Evolutionary conservation across 2,113 vertebrate species (phyloP).

Genomic region (Progne subis): DNA sequence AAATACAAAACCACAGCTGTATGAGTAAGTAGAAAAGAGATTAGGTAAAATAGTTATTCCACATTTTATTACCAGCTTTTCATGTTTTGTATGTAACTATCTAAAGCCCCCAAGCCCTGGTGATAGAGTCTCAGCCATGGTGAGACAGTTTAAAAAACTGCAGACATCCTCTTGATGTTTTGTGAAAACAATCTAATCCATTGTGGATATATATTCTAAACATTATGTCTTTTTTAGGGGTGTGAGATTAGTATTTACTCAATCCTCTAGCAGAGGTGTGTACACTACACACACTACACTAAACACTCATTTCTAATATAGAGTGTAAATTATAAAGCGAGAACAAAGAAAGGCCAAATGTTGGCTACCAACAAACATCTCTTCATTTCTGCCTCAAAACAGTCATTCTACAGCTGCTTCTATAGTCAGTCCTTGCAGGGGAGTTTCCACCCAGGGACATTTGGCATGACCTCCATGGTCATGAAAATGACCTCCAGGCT

Average conservation of each 20-base stretch:
- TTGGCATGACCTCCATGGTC: too few relatives aligned
- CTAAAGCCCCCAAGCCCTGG: neutral
- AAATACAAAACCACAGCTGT: neutral
- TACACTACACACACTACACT: neutral
- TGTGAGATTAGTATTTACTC: neutral
- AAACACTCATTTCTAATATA: neutral
- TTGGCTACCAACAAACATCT: neutral
- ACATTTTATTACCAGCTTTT: neutral
- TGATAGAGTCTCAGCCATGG: neutral
- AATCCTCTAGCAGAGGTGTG: neutral
- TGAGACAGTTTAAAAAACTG: neutral
- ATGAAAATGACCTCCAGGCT: neutral
- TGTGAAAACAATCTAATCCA: neutral
- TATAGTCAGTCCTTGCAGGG: neutral
- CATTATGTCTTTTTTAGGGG: neutral
- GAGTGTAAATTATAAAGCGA: neutral
- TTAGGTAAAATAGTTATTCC: neutral
- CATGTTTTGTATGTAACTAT: neutral
- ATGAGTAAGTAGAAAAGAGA: neutral
- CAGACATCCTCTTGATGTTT: neutral
- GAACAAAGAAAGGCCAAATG: neutral
- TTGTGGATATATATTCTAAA: neutral
- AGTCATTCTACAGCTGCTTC: neutral
- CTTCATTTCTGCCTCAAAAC: neutral
- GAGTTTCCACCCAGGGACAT: neutral